Percentiles rank a stretch among this genome's conserved stretches.
Evolutionary conservation across 2,113 vertebrate genomes (phyloP).

Genomic region (Smithornis capensis): DNA sequence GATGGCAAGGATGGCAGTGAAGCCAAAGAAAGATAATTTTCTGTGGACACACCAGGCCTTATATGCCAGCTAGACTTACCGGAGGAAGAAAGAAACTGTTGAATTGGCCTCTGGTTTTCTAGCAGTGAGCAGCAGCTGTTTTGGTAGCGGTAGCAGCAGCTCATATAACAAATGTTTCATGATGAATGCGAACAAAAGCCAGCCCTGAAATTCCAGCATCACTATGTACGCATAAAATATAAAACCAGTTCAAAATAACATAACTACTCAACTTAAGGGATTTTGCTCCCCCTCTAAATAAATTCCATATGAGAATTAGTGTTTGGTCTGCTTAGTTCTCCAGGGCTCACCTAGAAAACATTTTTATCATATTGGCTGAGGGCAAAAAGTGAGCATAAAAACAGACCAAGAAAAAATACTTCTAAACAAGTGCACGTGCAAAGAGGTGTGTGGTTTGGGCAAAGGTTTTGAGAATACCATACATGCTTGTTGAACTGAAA

Average conservation of each 20-base stretch:
- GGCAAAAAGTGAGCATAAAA: slow-evolving; percentile 47
- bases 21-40: not conserved
- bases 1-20: not conserved
- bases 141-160: slow-evolving; percentile 71
- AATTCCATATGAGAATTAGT: slow-evolving; percentile 71
- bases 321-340: slow-evolving; percentile 44
- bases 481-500: slow-evolving; percentile 24
- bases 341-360: slow-evolving; percentile 41
- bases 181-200: slow-evolving; percentile 76
- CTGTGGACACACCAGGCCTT: not conserved
- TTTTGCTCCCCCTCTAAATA: slow-evolving; percentile 61
- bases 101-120: slow-evolving; percentile 47
- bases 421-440: slow-evolving; percentile 22
- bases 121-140: slow-evolving; percentile 62
- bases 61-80: not conserved
- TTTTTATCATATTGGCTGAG: slow-evolving; percentile 54
- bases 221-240: slow-evolving; percentile 53
- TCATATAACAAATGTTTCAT: slow-evolving; percentile 75
- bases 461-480: not conserved
- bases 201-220: slow-evolving; percentile 72
- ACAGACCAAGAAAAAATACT: slow-evolving; percentile 16
- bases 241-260: slow-evolving; percentile 69
- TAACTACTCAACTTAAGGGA: slow-evolving; percentile 42
- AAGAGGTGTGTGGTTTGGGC: slow-evolving; percentile 10
- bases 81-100: slow-evolving; percentile 11